A percentile compares a stretch with the other conserved stretches of the same genome.
Evolutionary conservation across 2,113 vertebrate genomes (phyloP).

Genomic region (Scomber japonicus): DNA sequence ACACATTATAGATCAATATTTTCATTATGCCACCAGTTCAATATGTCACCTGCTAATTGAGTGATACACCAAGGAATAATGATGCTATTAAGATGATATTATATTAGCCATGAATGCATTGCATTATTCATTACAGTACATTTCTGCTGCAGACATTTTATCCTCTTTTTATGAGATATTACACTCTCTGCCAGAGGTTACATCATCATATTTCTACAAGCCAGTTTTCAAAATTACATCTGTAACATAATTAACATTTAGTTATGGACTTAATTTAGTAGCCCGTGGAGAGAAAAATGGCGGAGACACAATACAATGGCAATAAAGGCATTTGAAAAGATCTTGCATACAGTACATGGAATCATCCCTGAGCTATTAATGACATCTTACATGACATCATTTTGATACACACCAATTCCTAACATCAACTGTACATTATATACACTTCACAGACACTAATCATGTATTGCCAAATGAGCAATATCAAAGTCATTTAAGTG

Average conservation of each 20-base stretch:
- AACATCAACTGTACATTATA: slow-evolving; percentile 22
- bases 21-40: neutral
- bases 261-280: slow-evolving; percentile 14
- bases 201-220: slow-evolving; percentile 31
- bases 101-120: slow-evolving; percentile 41
- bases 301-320: neutral
- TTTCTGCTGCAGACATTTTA: slow-evolving; percentile 30
- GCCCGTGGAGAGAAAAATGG: neutral
- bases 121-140: slow-evolving; percentile 53
- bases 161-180: slow-evolving; percentile 34
- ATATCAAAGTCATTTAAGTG: neutral
- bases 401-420: neutral
- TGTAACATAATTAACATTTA: slow-evolving; percentile 41
- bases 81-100: slow-evolving; percentile 18
- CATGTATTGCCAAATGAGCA: neutral
- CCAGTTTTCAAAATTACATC: slow-evolving; percentile 39
- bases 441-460: neutral
- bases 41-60: neutral
- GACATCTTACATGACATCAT: neutral
- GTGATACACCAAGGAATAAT: slow-evolving; percentile 28
- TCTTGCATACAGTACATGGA: neutral
- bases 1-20: neutral
- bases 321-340: slow-evolving; percentile 11
- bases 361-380: slow-evolving; percentile 23
- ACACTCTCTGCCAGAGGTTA: slow-evolving; percentile 38